Percentiles rank a stretch among this genome's conserved stretches.
These are phyloP conservation scores for Lepus townsendii DNA, from an alignment of 2,797 vertebrate species.

Conservation along the genomic window DNA sequence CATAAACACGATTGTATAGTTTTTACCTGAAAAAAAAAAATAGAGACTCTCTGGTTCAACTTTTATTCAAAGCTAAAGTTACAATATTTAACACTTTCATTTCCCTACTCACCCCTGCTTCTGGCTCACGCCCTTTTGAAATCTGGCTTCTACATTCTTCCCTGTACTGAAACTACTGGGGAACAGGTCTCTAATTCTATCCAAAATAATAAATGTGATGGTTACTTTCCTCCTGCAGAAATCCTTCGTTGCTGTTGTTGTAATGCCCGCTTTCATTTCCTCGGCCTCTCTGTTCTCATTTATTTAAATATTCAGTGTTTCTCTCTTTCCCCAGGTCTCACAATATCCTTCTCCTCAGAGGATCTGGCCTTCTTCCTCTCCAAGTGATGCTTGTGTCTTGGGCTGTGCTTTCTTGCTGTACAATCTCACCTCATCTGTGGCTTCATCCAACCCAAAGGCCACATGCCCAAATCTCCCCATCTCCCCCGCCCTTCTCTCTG, in stretches of 20 bases:
- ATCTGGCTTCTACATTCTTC: not conserved
- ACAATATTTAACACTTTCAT: not conserved
- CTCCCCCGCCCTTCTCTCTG: too few relatives aligned
- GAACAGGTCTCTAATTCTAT: not conserved
- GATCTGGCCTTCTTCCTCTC: not conserved
- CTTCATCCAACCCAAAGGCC: not conserved
- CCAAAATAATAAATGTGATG: not conserved
- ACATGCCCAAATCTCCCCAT: not conserved
- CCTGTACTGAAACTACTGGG: not conserved
- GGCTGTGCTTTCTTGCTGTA: not conserved
- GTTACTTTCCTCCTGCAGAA: not conserved
- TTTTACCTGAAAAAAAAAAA: not conserved
- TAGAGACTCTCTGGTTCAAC: not conserved
- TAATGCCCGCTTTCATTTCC: not conserved
- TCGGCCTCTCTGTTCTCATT: not conserved
- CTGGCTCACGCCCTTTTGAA: not conserved
- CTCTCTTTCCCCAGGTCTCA: too few relatives aligned
- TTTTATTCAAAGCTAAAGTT: not conserved
- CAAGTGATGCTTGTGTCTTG: not conserved
- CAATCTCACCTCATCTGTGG: not conserved
- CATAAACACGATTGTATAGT: not conserved
- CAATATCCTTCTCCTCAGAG: not conserved
- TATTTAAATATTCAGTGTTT: not conserved
- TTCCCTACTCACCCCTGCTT: not conserved
- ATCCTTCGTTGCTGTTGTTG: not conserved